Conservation (phyloP, 1,140 invertebrate species). For the Temnothorax longispinosus region DNA sequence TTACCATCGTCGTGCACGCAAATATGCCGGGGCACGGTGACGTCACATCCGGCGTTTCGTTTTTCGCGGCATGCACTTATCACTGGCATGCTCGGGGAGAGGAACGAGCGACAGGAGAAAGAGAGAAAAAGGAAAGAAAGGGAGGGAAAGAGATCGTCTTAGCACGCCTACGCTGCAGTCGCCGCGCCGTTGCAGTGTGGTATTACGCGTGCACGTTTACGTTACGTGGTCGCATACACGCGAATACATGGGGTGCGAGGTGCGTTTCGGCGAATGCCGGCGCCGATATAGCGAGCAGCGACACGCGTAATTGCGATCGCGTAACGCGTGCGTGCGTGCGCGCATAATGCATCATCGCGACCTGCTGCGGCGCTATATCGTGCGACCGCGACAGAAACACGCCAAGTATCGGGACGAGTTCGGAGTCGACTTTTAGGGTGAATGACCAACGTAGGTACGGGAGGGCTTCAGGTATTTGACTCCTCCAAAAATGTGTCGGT, state of each 20-base stretch:
- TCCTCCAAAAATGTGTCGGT: conserved; percentile 41
- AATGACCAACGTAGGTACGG: conserved; percentile 33
- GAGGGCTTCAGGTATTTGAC: neutral
- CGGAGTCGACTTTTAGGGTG: conserved; percentile 16
- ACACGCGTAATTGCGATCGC: conserved; percentile 42
- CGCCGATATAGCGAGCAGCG: conserved; percentile 21
- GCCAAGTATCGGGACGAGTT: neutral
- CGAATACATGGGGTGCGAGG: conserved; percentile 12
- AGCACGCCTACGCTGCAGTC: conserved; percentile 59
- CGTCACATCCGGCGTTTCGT: conserved; percentile 81
- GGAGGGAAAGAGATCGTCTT: conserved; percentile 27
- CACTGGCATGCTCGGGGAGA: conserved; percentile 48
- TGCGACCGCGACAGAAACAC: conserved; percentile 14
- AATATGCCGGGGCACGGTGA: conserved; percentile 71
- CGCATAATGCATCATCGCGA: neutral
- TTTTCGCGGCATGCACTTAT: conserved; percentile 77
- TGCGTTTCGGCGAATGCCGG: conserved; percentile 44
- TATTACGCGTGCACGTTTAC: neutral
- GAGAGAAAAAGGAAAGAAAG: neutral
- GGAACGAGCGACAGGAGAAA: conserved; percentile 2
- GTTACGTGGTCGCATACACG: conserved; percentile 8
- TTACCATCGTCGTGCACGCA: conserved; percentile 63
- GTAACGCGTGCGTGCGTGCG: neutral
- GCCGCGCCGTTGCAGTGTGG: neutral
- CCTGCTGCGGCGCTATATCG: neutral